These are phyloP conservation scores for Perizoma flavofasciatum DNA, from an alignment of 2,888 invertebrate species.

Conservation along the genomic window DNA sequence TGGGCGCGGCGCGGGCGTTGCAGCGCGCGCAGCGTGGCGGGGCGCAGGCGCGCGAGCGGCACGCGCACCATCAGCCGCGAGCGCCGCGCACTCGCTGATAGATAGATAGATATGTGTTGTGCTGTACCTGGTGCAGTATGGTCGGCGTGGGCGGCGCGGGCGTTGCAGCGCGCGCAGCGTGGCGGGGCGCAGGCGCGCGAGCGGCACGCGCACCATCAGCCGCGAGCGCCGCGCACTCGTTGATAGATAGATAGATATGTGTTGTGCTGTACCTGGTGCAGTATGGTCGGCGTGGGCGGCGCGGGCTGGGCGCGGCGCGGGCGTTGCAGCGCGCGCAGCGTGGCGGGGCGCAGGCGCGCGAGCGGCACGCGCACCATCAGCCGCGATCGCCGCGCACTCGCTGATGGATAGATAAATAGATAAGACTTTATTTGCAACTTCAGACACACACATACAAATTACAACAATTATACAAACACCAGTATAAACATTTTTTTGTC, in stretches of 20 bases:
- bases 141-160: slow-evolving; percentile 42
- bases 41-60: slow-evolving; percentile 63
- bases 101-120: no score
- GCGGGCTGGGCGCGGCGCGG: no score
- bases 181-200: slow-evolving; percentile 62
- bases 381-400: slow-evolving; percentile 46
- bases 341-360: slow-evolving; percentile 61
- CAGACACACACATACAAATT: no score
- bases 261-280: slow-evolving; percentile 19
- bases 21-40: slow-evolving; percentile 60
- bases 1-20: slow-evolving; percentile 53
- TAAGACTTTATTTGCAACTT: no score
- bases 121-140: slow-evolving; percentile 20
- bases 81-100: slow-evolving; percentile 46
- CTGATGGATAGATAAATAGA: no score
- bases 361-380: slow-evolving; percentile 68
- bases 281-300: slow-evolving; percentile 33
- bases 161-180: slow-evolving; percentile 66
- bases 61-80: slow-evolving; percentile 63
- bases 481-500: no score
- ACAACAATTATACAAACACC: no score
- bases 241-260: no score
- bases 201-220: slow-evolving; percentile 64
- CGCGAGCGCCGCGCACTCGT: slow-evolving; percentile 49
- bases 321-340: slow-evolving; percentile 64